phyloP scores from a whole-genome alignment of 2,113 vertebrate species.

The Alligator mississippiensis region DNA sequence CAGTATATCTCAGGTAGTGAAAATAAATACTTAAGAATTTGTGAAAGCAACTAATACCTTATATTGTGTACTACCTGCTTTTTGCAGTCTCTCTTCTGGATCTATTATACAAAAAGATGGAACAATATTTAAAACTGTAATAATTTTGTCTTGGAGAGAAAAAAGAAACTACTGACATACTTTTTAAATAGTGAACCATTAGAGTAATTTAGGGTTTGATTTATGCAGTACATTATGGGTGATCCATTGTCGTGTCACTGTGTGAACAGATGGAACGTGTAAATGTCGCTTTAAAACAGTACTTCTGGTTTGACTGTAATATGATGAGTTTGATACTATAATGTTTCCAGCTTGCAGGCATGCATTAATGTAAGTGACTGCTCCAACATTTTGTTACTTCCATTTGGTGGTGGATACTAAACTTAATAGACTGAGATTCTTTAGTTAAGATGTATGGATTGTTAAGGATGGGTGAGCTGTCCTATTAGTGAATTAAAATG shows the following conservation, averaged over 20 bases:
- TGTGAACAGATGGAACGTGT: not conserved
- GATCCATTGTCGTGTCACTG: conserved; percentile 62
- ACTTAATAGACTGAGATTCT: not conserved
- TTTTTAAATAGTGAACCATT: not conserved
- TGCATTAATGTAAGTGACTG: not conserved
- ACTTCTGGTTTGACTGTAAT: conserved; percentile 15
- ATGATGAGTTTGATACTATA: not conserved
- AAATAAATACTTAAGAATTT: not conserved
- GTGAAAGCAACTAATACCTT: not conserved
- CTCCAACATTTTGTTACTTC: not conserved
- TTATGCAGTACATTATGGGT: conserved; percentile 63
- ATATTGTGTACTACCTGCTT: not conserved
- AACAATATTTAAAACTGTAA: not conserved
- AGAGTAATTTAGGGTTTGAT: conserved; percentile 70
- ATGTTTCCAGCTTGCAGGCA: not conserved
- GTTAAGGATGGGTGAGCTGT: not conserved
- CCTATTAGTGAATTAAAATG: not conserved
- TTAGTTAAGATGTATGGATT: not conserved
- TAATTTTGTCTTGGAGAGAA: not conserved
- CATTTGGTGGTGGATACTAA: not conserved
- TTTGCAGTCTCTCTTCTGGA: not conserved
- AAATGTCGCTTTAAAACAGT: conserved; percentile 9
- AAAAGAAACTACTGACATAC: not conserved
- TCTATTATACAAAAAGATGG: not conserved
- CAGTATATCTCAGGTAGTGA: not conserved